phyloP scores from a whole-genome alignment of 2,888 invertebrate species.

The Caenorhabditis japonica region DNA sequence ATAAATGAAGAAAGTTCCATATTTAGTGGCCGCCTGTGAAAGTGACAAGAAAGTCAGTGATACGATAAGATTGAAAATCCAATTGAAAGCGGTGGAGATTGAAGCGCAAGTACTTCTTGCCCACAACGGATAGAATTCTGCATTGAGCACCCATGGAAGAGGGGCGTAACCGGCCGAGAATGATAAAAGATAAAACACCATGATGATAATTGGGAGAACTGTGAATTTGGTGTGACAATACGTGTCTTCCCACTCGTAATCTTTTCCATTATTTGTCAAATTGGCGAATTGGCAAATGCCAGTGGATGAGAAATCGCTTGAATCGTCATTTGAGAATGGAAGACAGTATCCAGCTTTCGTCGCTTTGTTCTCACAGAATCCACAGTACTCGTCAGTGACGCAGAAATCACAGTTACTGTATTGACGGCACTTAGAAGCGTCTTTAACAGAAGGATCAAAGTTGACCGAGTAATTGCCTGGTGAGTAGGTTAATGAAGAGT shows the following conservation, averaged over 20 bases:
- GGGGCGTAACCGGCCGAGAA: slow-evolving; percentile 78
- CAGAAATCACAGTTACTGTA: slow-evolving; percentile 78
- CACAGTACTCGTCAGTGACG: slow-evolving; percentile 78
- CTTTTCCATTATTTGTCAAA: slow-evolving; percentile 19
- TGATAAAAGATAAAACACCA: slow-evolving; percentile 68
- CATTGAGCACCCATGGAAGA: slow-evolving; percentile 81
- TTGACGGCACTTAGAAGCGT: slow-evolving; percentile 41
- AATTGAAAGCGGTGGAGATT: slow-evolving; percentile 77
- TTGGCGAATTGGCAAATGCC: slow-evolving; percentile 51
- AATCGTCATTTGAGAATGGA: slow-evolving; percentile 49
- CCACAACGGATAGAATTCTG: slow-evolving; percentile 81
- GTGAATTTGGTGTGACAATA: slow-evolving; percentile 76
- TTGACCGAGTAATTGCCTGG: slow-evolving; percentile 29
- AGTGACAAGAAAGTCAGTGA: slow-evolving; percentile 80
- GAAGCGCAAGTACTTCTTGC: slow-evolving; percentile 79
- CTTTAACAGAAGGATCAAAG: slow-evolving; percentile 24
- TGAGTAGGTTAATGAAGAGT: slow-evolving; percentile 36
- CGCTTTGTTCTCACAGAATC: slow-evolving; percentile 72
- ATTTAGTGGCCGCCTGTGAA: slow-evolving; percentile 70
- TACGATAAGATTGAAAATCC: slow-evolving; percentile 80
- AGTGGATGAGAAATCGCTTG: slow-evolving; percentile 50
- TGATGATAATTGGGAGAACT: slow-evolving; percentile 75
- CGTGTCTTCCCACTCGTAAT: slow-evolving; percentile 62
- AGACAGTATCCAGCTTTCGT: slow-evolving; percentile 61
- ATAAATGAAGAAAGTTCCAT: slow-evolving; percentile 80